Evolutionary conservation across 2,888 invertebrate genomes (phyloP).

Genomic region (Hemithea aestivaria): DNA sequence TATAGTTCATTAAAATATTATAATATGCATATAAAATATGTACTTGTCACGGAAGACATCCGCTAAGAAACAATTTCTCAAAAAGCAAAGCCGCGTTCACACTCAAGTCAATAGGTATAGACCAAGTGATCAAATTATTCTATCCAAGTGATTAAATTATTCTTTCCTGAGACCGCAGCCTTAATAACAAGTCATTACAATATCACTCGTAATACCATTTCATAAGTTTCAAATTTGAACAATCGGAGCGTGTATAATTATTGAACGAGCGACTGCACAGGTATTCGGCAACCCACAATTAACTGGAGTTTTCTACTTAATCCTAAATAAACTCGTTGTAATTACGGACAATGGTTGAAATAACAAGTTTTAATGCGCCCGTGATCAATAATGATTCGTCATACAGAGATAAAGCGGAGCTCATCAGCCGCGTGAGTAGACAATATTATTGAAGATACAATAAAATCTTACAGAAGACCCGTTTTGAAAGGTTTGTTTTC

Average conservation of each 20-base stretch:
- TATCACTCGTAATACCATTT: slow-evolving; percentile 57
- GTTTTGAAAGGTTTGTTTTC: too few species aligned
- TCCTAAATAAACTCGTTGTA: slow-evolving; percentile 63
- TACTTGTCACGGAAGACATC: too few species aligned
- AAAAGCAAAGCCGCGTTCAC: too few species aligned
- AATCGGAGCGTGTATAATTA: slow-evolving; percentile 71
- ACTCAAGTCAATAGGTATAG: too few species aligned
- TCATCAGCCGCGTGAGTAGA: slow-evolving; percentile 38
- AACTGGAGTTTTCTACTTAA: slow-evolving; percentile 51
- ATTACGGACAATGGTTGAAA: slow-evolving; percentile 55
- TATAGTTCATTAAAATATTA: too few species aligned
- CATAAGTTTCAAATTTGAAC: slow-evolving; percentile 74
- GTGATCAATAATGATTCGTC: slow-evolving; percentile 61
- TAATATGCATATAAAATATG: too few species aligned
- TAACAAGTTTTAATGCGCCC: slow-evolving; percentile 43
- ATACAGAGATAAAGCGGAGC: slow-evolving; percentile 68
- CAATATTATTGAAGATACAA: slow-evolving; percentile 59
- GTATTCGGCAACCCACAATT: slow-evolving; percentile 71
- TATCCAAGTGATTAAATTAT: too few species aligned
- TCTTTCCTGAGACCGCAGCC: too few species aligned
- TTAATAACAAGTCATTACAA: too few species aligned
- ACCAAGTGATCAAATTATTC: too few species aligned
- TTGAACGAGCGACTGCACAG: slow-evolving; percentile 70
- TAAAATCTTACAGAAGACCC: slow-evolving; percentile 49
- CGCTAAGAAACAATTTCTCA: too few species aligned